Conservation (phyloP, 2,888 invertebrate genomes). For the Acleris sparsana region DNA sequence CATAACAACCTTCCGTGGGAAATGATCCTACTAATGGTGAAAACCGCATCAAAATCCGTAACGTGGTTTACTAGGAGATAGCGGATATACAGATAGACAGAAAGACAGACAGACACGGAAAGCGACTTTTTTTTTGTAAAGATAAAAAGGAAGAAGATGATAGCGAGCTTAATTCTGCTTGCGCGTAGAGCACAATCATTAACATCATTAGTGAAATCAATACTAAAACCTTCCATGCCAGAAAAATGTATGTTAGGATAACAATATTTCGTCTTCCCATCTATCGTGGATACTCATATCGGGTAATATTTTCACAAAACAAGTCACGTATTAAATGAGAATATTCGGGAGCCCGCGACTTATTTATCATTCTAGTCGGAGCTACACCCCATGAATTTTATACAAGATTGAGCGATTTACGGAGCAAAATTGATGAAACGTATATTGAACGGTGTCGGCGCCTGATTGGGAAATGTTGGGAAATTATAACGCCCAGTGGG, state of each 20-base stretch:
- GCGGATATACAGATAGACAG: no score
- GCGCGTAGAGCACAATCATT: no score
- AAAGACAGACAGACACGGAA: no score
- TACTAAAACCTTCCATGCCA: slow-evolving; percentile 41
- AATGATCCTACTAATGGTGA: no score
- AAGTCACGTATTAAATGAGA: slow-evolving; percentile 84
- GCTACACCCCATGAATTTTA: slow-evolving; percentile 83
- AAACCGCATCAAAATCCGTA: no score
- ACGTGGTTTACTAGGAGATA: no score
- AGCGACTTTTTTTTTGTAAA: no score
- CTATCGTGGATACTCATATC: slow-evolving; percentile 75
- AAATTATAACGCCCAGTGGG: slow-evolving; percentile 37
- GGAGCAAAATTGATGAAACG: slow-evolving; percentile 81
- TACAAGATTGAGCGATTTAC: slow-evolving; percentile 83
- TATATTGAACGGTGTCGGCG: slow-evolving; percentile 76
- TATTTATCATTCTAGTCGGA: slow-evolving; percentile 82
- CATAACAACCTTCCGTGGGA: no score
- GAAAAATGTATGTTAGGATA: slow-evolving; percentile 74
- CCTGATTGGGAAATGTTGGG: slow-evolving; percentile 68
- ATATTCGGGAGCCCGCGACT: slow-evolving; percentile 81
- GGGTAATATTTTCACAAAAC: slow-evolving; percentile 75
- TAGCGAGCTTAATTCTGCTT: no score
- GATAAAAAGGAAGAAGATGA: no score
- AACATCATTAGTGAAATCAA: slow-evolving; percentile 2
- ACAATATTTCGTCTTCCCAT: slow-evolving; percentile 62